These are phyloP conservation scores for Myopa testacea DNA, from an alignment of 2,888 invertebrate species.

Conservation along the genomic window DNA sequence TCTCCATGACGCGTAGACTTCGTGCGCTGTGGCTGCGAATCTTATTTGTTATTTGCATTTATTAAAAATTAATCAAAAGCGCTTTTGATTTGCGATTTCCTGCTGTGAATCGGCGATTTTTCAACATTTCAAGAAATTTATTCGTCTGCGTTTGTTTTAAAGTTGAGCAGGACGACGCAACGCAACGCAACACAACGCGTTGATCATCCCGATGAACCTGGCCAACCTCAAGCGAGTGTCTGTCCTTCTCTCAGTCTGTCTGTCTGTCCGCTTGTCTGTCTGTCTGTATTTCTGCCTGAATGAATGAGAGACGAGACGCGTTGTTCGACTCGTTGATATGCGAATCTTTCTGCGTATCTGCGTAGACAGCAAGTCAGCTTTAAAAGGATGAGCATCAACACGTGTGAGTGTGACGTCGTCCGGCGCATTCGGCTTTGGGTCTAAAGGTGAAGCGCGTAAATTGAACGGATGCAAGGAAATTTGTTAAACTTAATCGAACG, in stretches of 20 bases:
- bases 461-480: slow-evolving; percentile 33
- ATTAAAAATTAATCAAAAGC: slow-evolving; percentile 65
- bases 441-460: neutral
- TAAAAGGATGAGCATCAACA: neutral
- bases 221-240: neutral
- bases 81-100: slow-evolving; percentile 65
- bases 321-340: neutral
- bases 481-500: slow-evolving; percentile 18
- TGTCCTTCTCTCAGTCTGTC: neutral
- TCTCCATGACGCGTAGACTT: neutral
- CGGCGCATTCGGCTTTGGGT: neutral
- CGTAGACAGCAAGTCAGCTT: neutral
- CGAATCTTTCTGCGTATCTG: neutral
- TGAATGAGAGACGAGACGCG: neutral
- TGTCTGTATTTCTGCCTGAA: neutral
- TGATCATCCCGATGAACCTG: neutral
- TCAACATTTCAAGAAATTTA: neutral
- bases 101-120: slow-evolving; percentile 55
- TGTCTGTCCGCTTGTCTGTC: neutral
- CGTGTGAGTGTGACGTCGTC: neutral
- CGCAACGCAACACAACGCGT: neutral
- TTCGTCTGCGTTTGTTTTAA: slow-evolving; percentile 26
- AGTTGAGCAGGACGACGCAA: neutral
- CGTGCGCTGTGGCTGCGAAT: slow-evolving; percentile 2
- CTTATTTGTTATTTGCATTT: slow-evolving; percentile 50